These are phyloP conservation scores for Pagrus major DNA, from an alignment of 2,113 vertebrate genomes.

Conservation along the genomic window DNA sequence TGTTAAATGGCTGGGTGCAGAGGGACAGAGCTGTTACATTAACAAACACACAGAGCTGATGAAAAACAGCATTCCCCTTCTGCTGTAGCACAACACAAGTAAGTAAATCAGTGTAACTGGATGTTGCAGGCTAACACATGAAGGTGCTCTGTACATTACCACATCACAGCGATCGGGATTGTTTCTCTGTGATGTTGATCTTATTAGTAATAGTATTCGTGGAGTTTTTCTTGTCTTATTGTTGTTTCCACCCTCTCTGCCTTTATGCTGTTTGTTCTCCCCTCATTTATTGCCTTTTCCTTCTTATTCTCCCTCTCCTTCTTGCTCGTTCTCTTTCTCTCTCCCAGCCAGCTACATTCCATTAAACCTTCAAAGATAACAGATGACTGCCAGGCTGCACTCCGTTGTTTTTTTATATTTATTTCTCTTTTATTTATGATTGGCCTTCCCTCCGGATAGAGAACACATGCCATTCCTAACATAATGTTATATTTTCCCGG, in stretches of 20 bases:
- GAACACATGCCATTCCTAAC: conserved; percentile 61
- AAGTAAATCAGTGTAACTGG: conserved; percentile 40
- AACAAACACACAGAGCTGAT: background rate
- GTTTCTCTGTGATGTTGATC: conserved; percentile 39
- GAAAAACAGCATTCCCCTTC: conserved; percentile 4
- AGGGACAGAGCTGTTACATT: conserved; percentile 4
- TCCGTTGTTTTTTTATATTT: conserved; percentile 57
- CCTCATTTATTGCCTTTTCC: conserved; percentile 33
- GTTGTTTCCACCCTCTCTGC: conserved; percentile 35
- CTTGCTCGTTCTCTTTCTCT: background rate
- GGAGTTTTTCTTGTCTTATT: conserved; percentile 36
- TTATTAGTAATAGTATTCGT: conserved; percentile 46
- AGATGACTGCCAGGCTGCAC: conserved; percentile 68
- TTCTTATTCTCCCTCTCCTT: conserved; percentile 1
- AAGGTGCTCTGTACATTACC: conserved; percentile 31
- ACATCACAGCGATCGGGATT: conserved; percentile 35
- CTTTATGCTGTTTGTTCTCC: conserved; percentile 21
- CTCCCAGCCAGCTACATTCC: conserved; percentile 66
- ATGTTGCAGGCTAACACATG: conserved; percentile 40
- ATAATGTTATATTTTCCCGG: conserved; percentile 73
- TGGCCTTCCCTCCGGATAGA: conserved; percentile 58
- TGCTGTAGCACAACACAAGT: background rate
- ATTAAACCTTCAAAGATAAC: conserved; percentile 81
- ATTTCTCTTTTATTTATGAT: conserved; percentile 75
- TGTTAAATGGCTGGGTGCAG: conserved; percentile 6